phyloP scores from a whole-genome alignment of 2,113 vertebrate genomes.

The Theropithecus gelada region DNA sequence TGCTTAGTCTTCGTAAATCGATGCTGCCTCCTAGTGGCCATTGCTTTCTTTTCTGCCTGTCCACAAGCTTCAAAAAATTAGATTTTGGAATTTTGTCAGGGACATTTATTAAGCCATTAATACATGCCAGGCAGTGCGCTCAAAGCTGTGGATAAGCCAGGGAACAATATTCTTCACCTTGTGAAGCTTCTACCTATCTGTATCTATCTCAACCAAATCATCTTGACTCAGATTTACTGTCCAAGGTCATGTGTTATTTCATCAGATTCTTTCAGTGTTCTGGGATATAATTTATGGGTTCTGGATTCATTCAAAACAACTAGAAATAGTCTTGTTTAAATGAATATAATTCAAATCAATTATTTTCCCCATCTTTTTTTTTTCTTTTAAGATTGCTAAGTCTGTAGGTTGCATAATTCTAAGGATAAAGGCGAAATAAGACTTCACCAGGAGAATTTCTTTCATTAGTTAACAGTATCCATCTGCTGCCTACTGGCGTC shows the following conservation, averaged over 20 bases:
- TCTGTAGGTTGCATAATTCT: neutral
- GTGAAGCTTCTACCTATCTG: neutral
- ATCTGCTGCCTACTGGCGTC: neutral
- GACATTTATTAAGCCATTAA: neutral
- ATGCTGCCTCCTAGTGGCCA: slow-evolving; percentile 4
- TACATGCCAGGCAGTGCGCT: neutral
- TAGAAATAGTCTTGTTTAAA: neutral
- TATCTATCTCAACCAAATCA: neutral
- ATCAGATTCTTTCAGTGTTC: neutral
- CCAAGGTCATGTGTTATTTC: neutral
- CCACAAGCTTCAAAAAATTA: neutral
- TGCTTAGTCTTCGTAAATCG: neutral
- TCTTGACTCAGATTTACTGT: neutral
- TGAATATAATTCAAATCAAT: neutral
- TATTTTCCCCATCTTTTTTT: neutral
- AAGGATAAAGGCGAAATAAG: neutral
- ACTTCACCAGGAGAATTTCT: neutral
- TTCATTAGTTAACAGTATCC: neutral
- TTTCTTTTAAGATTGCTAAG: neutral
- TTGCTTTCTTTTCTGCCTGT: neutral
- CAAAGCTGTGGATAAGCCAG: neutral
- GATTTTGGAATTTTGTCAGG: slow-evolving; percentile 7
- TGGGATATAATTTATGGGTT: neutral
- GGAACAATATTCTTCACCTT: neutral
- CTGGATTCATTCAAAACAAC: neutral